Percentiles rank a stretch among this genome's conserved stretches.
These are phyloP conservation scores for Diglossa cyanea DNA, from an alignment of 2,797 vertebrate species.

Conservation along the genomic window DNA sequence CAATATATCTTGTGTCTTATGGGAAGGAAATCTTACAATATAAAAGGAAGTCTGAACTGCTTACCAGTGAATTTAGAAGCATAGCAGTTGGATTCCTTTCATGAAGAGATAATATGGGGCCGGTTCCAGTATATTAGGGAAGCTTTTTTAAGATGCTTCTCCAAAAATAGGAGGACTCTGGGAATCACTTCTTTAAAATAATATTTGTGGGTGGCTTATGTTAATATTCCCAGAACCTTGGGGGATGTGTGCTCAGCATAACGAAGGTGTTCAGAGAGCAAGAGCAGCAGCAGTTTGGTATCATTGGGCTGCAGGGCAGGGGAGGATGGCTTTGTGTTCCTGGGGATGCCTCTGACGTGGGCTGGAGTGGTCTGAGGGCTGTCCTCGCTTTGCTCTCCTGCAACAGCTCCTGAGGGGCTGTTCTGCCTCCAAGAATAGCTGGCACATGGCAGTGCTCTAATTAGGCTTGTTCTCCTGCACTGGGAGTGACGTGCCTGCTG, in stretches of 20 bases:
- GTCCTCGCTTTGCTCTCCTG: background rate
- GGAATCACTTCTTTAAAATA: slow-evolving; percentile 26
- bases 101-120: background rate
- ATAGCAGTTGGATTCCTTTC: slow-evolving; percentile 22
- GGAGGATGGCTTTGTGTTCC: background rate
- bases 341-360: slow-evolving; percentile 24
- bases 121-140: slow-evolving; percentile 24
- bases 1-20: slow-evolving; percentile 28
- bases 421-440: slow-evolving; percentile 48
- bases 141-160: slow-evolving; percentile 13
- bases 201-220: slow-evolving; percentile 10
- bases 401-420: slow-evolving; percentile 20
- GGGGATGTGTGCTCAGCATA: slow-evolving; percentile 4
- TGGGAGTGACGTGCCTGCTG: background rate
- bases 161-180: slow-evolving; percentile 29
- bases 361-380: background rate
- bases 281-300: background rate
- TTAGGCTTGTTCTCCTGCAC: background rate
- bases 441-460: slow-evolving; percentile 7
- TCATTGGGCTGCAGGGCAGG: background rate
- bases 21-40: slow-evolving; percentile 55
- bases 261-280: background rate
- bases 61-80: slow-evolving; percentile 48
- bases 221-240: background rate
- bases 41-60: slow-evolving; percentile 57